Evolutionary conservation across 2,888 invertebrate species (phyloP).

Genomic region (Epiblema foenella): DNA sequence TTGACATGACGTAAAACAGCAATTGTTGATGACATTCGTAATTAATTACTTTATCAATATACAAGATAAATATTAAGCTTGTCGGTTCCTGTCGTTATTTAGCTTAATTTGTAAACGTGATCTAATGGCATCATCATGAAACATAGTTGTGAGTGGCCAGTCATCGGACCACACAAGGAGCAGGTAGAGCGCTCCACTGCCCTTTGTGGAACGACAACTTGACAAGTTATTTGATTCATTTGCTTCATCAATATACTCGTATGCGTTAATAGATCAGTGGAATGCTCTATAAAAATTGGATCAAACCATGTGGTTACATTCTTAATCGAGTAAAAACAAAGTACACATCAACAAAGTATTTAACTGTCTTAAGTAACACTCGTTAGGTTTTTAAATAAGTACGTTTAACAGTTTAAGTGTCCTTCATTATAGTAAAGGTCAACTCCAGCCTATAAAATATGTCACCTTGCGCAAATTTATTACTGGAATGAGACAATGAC

Average conservation of each 20-base stretch:
- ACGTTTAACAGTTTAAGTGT: slow-evolving; percentile 30
- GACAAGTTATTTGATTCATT: slow-evolving; percentile 39
- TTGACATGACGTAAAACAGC: neutral
- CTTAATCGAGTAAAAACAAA: slow-evolving; percentile 16
- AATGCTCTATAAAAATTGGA: slow-evolving; percentile 9
- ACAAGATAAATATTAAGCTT: neutral
- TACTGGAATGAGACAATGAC: slow-evolving; percentile 27
- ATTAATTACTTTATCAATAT: slow-evolving; percentile 4
- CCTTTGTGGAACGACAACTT: slow-evolving; percentile 38
- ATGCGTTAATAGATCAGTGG: slow-evolving; percentile 2
- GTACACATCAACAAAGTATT: neutral
- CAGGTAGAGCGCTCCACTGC: slow-evolving; percentile 57
- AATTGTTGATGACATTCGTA: neutral
- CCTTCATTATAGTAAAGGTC: slow-evolving; percentile 38
- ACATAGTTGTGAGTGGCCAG: slow-evolving; percentile 45
- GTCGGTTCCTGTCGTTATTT: slow-evolving; percentile 10
- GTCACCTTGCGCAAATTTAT: slow-evolving; percentile 39
- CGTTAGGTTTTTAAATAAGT: slow-evolving; percentile 24
- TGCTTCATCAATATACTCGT: slow-evolving; percentile 20
- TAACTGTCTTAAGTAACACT: slow-evolving; percentile 13
- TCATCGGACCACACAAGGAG: slow-evolving; percentile 66
- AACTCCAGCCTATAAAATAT: slow-evolving; percentile 40
- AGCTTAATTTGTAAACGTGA: slow-evolving; percentile 25
- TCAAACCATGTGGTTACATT: slow-evolving; percentile 2
- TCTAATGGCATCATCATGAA: slow-evolving; percentile 39